Percentiles rank a stretch among this genome's conserved stretches.
phyloP scores from a whole-genome alignment of 2,113 vertebrate species.

The Archilochus colubris region DNA sequence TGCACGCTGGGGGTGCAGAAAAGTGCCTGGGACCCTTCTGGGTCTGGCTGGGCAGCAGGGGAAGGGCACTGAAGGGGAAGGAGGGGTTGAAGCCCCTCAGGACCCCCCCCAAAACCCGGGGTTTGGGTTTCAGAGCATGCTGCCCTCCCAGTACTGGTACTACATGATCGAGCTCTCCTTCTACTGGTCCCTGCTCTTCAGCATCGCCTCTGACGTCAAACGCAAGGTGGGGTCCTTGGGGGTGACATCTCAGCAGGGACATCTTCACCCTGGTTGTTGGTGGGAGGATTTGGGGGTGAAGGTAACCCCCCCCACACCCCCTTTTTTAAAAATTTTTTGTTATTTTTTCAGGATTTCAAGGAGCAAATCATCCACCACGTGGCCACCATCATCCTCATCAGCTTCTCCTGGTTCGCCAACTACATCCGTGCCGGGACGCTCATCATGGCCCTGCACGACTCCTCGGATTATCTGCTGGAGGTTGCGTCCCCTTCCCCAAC shows the following conservation, averaged over 20 bases:
- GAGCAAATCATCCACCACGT: constrained; percentile 96
- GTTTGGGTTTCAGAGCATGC: constrained; percentile 59
- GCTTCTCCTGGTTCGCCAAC: constrained; percentile 96
- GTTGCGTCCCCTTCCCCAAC: constrained; percentile 52
- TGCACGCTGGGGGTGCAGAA: neutral
- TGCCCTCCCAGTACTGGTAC: constrained; percentile 97
- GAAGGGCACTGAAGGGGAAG: neutral
- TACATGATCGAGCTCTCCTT: constrained; percentile 95
- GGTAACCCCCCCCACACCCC: too few relatives aligned
- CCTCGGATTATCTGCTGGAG: constrained; percentile 92
- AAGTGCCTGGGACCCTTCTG: neutral
- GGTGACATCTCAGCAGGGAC: too few relatives aligned
- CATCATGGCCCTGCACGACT: constrained; percentile 93
- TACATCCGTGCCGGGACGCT: constrained; percentile 92
- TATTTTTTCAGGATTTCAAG: constrained; percentile 86
- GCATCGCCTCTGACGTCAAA: constrained; percentile 93
- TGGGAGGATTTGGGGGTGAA: neutral
- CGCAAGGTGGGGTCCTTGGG: constrained; percentile 81
- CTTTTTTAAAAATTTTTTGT: too few relatives aligned
- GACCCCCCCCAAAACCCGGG: too few relatives aligned
- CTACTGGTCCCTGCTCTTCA: constrained; percentile 92
- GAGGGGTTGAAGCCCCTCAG: neutral
- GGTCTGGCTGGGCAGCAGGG: neutral
- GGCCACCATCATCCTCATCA: constrained; percentile 93
- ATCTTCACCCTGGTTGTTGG: accelerated